Percentiles rank a stretch among this genome's conserved stretches.
Conservation (phyloP, 2,888 invertebrate genomes). For the Priocnemis perturbator region DNA sequence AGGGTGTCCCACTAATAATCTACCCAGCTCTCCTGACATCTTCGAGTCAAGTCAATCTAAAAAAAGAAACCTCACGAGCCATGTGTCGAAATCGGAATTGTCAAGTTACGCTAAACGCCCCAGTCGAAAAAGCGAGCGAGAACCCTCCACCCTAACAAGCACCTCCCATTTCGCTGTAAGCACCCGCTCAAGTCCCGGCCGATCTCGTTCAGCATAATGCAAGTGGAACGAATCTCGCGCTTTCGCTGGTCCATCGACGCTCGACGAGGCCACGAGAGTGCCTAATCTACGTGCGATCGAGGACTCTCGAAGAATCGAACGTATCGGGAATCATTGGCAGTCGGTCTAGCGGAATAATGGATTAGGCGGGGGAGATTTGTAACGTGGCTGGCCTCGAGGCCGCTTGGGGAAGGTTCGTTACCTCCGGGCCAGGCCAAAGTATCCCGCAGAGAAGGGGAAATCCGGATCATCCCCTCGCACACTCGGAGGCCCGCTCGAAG, state of each 20-base stretch:
- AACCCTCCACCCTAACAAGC: no score
- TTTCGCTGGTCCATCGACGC: conserved; percentile 36
- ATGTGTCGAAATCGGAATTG: no score
- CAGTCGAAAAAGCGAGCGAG: no score
- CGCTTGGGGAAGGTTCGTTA: conserved; percentile 15
- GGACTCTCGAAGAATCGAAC: conserved; percentile 49
- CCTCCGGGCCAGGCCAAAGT: neutral
- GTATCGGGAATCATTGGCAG: conserved; percentile 52
- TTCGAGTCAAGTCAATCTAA: no score
- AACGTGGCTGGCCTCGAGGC: conserved; percentile 20
- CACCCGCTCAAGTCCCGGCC: no score
- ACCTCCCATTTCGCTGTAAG: no score
- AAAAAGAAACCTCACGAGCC: no score
- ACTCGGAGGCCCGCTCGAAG: conserved; percentile 24
- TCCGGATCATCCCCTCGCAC: conserved; percentile 41
- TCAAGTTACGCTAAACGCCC: no score
- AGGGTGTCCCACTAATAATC: no score
- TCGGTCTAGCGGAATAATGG: conserved; percentile 55
- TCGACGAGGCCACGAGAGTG: conserved; percentile 8
- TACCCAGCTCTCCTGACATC: no score
- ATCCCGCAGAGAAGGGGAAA: conserved; percentile 31
- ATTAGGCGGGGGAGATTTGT: conserved; percentile 45
- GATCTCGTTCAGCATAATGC: conserved; percentile 39
- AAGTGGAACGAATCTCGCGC: conserved; percentile 42
- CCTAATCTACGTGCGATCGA: conserved; percentile 55